phyloP scores from a whole-genome alignment of 2,113 vertebrate species.

The Lepus timidus region DNA sequence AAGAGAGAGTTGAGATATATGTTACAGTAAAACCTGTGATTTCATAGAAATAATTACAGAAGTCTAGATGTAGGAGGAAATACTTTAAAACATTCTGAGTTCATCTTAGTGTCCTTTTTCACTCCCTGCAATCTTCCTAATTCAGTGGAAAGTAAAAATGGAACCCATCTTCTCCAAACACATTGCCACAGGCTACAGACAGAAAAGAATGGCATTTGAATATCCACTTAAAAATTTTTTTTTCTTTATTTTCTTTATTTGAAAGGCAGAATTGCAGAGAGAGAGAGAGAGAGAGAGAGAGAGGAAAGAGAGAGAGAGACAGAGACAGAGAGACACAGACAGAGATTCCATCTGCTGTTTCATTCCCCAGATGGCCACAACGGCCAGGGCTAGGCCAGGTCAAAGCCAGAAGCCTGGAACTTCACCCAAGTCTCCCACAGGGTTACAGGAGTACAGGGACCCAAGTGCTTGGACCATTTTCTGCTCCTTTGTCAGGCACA shows the following conservation, averaged over 20 bases:
- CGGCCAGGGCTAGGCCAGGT: no score
- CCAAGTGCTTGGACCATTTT: no score
- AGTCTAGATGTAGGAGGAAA: neutral
- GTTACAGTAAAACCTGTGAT: neutral
- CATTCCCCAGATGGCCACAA: no score
- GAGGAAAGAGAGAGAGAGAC: no score
- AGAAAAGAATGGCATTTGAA: conserved; percentile 44
- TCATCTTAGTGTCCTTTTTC: neutral
- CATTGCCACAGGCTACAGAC: neutral
- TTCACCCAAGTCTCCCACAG: no score
- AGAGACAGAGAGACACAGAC: no score
- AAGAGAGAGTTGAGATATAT: conserved; percentile 28
- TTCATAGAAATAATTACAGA: conserved; percentile 29
- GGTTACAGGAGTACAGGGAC: no score
- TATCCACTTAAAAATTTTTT: neutral
- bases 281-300: no score
- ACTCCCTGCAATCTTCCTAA: neutral
- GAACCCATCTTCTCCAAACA: conserved; percentile 4
- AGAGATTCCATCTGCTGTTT: no score
- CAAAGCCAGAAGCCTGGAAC: no score
- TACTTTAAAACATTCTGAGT: conserved; percentile 42
- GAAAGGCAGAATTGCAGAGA: no score
- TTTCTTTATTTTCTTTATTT: neutral
- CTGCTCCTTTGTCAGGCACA: no score
- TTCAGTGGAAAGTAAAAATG: conserved; percentile 5